Base-by-base conservation (phyloP, 1,140 invertebrate species). In the Lanistes nyassanus region DNA sequence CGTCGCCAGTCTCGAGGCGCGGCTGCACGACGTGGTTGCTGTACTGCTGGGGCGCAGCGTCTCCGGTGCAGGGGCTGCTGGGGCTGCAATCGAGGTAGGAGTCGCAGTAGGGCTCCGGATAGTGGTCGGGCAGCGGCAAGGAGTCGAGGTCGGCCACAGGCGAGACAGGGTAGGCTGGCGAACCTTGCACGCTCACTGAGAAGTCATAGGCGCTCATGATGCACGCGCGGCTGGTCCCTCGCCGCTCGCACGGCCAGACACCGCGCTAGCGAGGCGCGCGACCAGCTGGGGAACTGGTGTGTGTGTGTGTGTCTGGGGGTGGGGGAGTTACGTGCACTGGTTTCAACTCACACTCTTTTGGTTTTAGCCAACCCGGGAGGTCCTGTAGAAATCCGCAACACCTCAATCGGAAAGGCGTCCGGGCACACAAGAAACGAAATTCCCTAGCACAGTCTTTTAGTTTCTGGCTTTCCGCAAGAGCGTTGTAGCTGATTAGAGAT, bases 121-220 rank as follows among this genome's bases (percentile, higher is more conserved):
- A 72, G 70, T 72, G 70, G 36, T 72, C 56, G 21, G 70, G 70
- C 34, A 72, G 29, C 13, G 70, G 70, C 53, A 42, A 13, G 9
- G 11, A 5, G 6, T 39, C 56, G 53, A 60, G 55, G 29, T 58
- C 6, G 36, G 23, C 5, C 1, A 60, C 23, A 42, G 68, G 19
- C 26, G 68, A 56, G 29, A 60, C 37, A 1, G 70, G 70, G 11
- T 39, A 29, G 36, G 51, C 55, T 16, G 56, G 34, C 23, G 53
- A 62, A n/a, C 9, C 23, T 11, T 26, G 42, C 23, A 11, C 26
- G 36, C 26, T 37, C 31, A 37, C 21, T 26, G 55, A 34, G 16
- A 31, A 31, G 34, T 31, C 21, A 36, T 58, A 42, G 34, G 16
- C 0, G 21, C 21, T 60, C n/a, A 26, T 19, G 37, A 11, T n/a